These are phyloP conservation scores for Aphaenogaster ashmeadi DNA, from an alignment of 1,140 invertebrate genomes.

Conservation along the genomic window DNA sequence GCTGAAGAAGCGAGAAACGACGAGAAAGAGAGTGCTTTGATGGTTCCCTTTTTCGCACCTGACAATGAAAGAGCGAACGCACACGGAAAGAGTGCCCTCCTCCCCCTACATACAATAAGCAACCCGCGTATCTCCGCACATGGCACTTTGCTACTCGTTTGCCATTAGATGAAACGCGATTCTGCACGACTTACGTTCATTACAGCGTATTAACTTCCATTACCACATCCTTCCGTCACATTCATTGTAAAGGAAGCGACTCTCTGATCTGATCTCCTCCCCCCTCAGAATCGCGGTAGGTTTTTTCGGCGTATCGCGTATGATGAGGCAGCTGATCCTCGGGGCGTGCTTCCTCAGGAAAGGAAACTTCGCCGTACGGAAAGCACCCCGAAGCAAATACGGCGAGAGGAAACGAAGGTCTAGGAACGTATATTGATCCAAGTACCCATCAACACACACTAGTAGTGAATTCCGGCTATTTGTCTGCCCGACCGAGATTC, in stretches of 20 bases:
- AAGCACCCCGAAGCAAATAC: background rate
- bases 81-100: background rate
- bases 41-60: background rate
- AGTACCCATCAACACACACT: constrained; percentile 21
- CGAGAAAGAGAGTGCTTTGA: background rate
- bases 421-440: constrained; percentile 47
- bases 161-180: constrained; percentile 17
- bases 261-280: background rate
- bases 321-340: background rate
- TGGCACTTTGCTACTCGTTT: constrained; percentile 8
- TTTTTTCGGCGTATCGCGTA: background rate
- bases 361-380: background rate
- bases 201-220: background rate
- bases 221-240: background rate
- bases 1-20: background rate
- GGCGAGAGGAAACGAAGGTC: constrained; percentile 29
- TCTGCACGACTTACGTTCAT: constrained; percentile 23
- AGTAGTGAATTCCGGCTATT: constrained; percentile 57
- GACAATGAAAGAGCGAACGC: background rate
- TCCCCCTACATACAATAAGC: background rate
- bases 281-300: background rate
- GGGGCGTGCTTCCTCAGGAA: background rate
- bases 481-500: constrained; percentile 15
- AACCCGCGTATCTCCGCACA: background rate
- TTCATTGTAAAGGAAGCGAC: background rate